Conservation (phyloP, 2,797 vertebrate genomes). For the Setipinna tenuifilis region DNA sequence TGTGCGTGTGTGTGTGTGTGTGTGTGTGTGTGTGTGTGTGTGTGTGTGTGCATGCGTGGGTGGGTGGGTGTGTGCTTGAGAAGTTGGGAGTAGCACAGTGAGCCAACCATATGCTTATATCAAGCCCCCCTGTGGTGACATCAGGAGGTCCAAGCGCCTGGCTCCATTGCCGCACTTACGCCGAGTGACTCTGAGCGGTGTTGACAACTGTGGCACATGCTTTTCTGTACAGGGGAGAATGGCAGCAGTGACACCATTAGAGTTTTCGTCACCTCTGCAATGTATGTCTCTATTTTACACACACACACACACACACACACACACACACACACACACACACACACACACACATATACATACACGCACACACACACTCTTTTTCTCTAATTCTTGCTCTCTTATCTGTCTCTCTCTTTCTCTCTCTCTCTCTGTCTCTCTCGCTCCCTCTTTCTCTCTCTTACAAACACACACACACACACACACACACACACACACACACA, state of each 20-base stretch:
- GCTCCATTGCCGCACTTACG: not conserved
- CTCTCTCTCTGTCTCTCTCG: no score
- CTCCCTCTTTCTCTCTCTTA: no score
- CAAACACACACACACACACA: not conserved
- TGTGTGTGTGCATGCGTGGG: constrained; percentile 21
- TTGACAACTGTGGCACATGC: constrained; percentile 26
- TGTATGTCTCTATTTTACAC: not conserved
- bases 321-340: no score
- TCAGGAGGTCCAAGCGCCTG: not conserved
- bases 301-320: no score
- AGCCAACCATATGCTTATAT: constrained; percentile 51
- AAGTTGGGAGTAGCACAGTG: constrained; percentile 28
- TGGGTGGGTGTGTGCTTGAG: not conserved
- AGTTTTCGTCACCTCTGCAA: constrained; percentile 11
- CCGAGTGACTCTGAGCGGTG: not conserved
- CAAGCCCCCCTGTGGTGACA: constrained; percentile 43
- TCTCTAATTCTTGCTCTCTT: no score
- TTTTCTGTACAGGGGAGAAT: not conserved
- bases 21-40: constrained; percentile 20
- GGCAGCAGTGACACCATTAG: not conserved
- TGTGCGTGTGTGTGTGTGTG: not conserved
- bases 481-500: constrained; percentile 27
- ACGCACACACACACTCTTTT: no score
- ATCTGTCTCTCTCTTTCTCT: no score
- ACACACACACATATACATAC: no score